Conservation (phyloP, 2,888 invertebrate genomes). For the Drosophila neonasuta region DNA sequence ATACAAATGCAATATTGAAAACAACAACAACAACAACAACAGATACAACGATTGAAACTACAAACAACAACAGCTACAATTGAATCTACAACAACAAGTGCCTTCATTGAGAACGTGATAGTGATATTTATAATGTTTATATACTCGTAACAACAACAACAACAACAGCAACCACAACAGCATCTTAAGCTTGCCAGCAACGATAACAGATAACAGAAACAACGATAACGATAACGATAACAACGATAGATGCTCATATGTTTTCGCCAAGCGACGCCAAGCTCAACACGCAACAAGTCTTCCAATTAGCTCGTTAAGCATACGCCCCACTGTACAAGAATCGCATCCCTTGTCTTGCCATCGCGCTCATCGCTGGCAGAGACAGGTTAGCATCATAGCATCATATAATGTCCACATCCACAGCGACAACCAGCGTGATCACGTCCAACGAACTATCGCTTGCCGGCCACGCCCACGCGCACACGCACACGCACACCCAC, state of each 20-base stretch:
- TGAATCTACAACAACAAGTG: slow-evolving; percentile 52
- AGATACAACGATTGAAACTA: slow-evolving; percentile 24
- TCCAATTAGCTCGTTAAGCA: slow-evolving; percentile 11
- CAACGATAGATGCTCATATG: slow-evolving; percentile 15
- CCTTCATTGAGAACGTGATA: slow-evolving; percentile 62
- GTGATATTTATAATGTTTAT: slow-evolving; percentile 77
- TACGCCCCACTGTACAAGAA: background rate
- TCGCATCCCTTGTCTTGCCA: background rate
- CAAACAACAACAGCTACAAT: slow-evolving; percentile 10
- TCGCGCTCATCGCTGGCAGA: background rate
- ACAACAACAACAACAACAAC: background rate
- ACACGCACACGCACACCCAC: slow-evolving; percentile 59
- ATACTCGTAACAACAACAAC: slow-evolving; percentile 67
- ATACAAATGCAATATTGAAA: slow-evolving; percentile 70
- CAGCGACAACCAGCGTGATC: slow-evolving; percentile 79
- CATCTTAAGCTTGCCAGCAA: slow-evolving; percentile 47
- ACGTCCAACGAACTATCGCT: slow-evolving; percentile 80
- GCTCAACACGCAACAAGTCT: slow-evolving; percentile 2
- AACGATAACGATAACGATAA: slow-evolving; percentile 8
- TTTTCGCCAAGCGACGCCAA: background rate
- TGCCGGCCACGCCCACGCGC: slow-evolving; percentile 58
- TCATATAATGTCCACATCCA: slow-evolving; percentile 78
- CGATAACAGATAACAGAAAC: slow-evolving; percentile 20
- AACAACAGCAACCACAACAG: slow-evolving; percentile 42
- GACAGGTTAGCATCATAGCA: background rate